Base-by-base conservation (phyloP, 2,888 invertebrate species). In the Euzetes globulus region DNA sequence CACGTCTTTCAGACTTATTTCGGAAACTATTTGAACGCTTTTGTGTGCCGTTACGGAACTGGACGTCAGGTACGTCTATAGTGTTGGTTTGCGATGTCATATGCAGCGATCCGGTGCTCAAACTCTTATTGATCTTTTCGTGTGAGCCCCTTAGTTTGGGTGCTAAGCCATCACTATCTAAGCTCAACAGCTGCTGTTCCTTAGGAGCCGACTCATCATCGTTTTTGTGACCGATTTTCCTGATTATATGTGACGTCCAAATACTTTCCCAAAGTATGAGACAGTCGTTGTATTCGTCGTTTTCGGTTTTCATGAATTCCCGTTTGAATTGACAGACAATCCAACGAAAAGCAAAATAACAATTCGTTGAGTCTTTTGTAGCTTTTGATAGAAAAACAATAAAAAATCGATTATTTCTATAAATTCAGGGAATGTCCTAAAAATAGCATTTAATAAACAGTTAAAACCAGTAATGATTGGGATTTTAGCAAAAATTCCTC, bases 261-360 rank as follows among this genome's bases (percentile, higher is more conserved):
- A 77, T 75, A 19, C 72, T 77, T 45, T 77, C 77, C 77, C 77
- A 77, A 17, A 77, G 50, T 19, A 65, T 55, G 4, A 77, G 52
- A 50, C 55, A 60, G 50, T 77, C 74, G n/a, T 74, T 37, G 68
- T 77, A 77, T 29, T 71, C 76, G 33, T 77, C 76, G 41, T 25
- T 71, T 41, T 77, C 72, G 5, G 71, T 60, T 65, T 77, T 77
- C 77, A 77, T 76, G 19, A 77, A 75, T 47, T 77, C 77, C 22
- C 77, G 55, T 47, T 77, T 77, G 29, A 77, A 77, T 41, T 76
- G 76, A 72, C 77, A 77, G 19, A 77, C 73, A 37, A 77, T 75
- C 75, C 76, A 76, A 33, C 77, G 74, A 50, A 77, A 77, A 19
- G 77, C 77, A 47, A 77, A 77, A 58, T 75, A 77, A 55, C 76